Evolutionary conservation across 2,888 invertebrate species (phyloP), one percentile per base, ranked within the genome.

Genomic region (Emmelina monodactyla): DNA sequence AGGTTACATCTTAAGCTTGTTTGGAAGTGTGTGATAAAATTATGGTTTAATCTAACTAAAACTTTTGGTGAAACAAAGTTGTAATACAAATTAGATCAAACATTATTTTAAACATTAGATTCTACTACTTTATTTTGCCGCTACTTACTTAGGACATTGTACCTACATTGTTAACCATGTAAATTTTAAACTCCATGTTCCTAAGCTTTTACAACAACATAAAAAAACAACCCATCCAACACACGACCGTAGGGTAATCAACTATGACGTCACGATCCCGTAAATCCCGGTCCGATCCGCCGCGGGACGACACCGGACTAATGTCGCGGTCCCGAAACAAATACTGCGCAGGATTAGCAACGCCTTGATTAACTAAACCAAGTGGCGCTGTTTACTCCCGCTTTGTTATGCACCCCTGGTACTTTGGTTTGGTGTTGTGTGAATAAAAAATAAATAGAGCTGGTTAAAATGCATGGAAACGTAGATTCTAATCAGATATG

Each of bases 311-410:
- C 66, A 52, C 56, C 56, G 62, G 66, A 72, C 67, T 68, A 69
- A 75, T 73, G 73, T 73, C 65, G 72, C 62, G 73, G 72, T 55
- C 49, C 40, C 46, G 54, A 60, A 54, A 67, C 68, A 67, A 69
- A 69, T 69, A 68, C 62, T 61, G 55, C 58, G 50, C 54, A 53
- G 64, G 66, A 69, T 69, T 69, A 67, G 62, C 55, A 45, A 50
- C 60, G 53, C 52, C 50, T 54, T 56, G 54, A 56, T 56, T 56
- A 56, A 54, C 38, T 36, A 64, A 66, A 59, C 65, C 55, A 50
- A 55, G 57, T 58, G 59, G 56, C 42, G 47, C 46, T 49, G 51
- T 61, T 62, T 55, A 59, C 58, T 47, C 48, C 47, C 50, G 48
- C 46, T 52, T 47, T 46, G 50, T 51, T 55, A 55, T 58, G 53